Percentiles rank a stretch among this genome's conserved stretches.
Conservation (phyloP, 2,888 invertebrate species). For the Ophioninae sp. region DNA sequence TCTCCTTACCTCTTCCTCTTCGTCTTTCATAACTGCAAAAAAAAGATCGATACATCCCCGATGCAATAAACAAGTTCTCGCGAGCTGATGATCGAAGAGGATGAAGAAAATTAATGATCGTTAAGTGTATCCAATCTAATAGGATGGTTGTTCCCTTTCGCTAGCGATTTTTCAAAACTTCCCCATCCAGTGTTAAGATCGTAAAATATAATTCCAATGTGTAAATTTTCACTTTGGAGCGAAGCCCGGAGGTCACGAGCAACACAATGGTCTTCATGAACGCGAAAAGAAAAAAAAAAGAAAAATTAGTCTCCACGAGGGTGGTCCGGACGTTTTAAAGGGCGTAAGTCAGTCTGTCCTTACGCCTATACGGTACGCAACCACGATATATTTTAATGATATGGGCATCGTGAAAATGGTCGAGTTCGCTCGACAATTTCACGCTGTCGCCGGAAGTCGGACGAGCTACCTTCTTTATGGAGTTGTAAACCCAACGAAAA, state of each 20-base stretch:
- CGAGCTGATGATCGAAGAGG: conserved; percentile 42
- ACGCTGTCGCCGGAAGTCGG: conserved; percentile 62
- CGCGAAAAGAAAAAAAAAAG: no score
- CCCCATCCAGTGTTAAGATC: conserved; percentile 24
- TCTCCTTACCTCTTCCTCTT: conserved; percentile 13
- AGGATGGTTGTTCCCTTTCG: conserved; percentile 20
- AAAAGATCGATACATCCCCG: conserved; percentile 53
- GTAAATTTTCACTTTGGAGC: conserved; percentile 7
- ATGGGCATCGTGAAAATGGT: conserved; percentile 51
- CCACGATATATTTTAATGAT: conserved; percentile 21
- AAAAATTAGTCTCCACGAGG: conserved; percentile 1
- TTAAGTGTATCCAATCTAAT: conserved; percentile 59
- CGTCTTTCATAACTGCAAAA: conserved; percentile 23
- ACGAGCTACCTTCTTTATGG: conserved; percentile 56
- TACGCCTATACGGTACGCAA: conserved; percentile 2
- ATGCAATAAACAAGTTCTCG: conserved; percentile 63
- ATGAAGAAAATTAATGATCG: conserved; percentile 62
- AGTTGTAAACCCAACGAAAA: conserved; percentile 50
- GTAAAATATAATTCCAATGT: conserved; percentile 23
- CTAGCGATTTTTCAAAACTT: conserved; percentile 5
- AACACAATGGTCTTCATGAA: background rate
- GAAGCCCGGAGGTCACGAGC: conserved; percentile 5
- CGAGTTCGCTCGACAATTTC: conserved; percentile 57
- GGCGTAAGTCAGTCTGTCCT: conserved; percentile 5
- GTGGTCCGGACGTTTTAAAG: background rate